Conservation (phyloP, 2,113 vertebrate species). For the Nansenia antarctica region DNA sequence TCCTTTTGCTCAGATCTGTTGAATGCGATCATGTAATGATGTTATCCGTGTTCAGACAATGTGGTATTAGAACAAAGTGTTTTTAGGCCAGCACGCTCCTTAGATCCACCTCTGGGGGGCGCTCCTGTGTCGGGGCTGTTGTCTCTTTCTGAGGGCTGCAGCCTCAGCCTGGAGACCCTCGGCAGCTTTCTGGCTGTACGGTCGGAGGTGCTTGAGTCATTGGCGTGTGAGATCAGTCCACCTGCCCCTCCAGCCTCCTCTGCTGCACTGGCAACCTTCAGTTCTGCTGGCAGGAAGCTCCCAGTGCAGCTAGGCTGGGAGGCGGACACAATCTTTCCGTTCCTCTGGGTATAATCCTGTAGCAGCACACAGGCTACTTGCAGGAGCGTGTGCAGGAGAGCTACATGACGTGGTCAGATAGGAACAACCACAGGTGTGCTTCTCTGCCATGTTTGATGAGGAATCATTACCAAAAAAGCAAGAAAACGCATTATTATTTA, state of each 20-base stretch:
- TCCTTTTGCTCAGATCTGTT: too few relatives aligned
- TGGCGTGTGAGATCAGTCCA: conserved; percentile 91
- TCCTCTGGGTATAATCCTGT: background rate
- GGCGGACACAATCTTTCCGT: conserved; percentile 35
- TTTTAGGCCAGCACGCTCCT: conserved; percentile 91
- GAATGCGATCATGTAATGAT: too few relatives aligned
- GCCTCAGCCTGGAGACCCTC: too few relatives aligned
- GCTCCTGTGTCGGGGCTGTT: conserved; percentile 76
- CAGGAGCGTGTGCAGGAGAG: too few relatives aligned
- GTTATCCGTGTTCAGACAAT: too few relatives aligned
- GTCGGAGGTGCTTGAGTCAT: conserved; percentile 98
- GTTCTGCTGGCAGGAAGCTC: too few relatives aligned
- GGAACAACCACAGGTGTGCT: too few relatives aligned
- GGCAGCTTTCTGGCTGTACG: conserved; percentile 91
- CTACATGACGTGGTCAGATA: too few relatives aligned
- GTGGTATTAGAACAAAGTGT: too few relatives aligned
- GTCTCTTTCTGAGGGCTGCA: conserved; percentile 67
- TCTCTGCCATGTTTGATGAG: too few relatives aligned
- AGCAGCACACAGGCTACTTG: background rate
- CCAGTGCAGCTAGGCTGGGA: conserved; percentile 53
- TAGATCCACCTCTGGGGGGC: conserved; percentile 95
- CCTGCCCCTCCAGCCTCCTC: conserved; percentile 81
- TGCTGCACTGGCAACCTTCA: conserved; percentile 52
- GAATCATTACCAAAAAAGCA: too few relatives aligned
- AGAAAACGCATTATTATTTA: too few relatives aligned